Conservation (phyloP, 2,888 invertebrate species). For the Hofmannophila pseudospretella region DNA sequence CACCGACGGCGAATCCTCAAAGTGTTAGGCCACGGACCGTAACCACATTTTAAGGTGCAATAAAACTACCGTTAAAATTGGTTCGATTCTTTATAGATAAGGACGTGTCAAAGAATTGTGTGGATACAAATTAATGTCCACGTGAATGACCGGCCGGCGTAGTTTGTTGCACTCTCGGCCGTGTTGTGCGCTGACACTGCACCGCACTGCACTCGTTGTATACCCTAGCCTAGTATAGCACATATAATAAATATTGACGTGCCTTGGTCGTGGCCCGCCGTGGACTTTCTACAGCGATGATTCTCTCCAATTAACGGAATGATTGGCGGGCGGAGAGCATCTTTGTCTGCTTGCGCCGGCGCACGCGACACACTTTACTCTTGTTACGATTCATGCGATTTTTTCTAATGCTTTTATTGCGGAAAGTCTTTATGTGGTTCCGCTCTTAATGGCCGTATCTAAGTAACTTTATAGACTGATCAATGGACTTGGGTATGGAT, state of each 20-base stretch:
- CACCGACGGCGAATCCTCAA: too few species aligned
- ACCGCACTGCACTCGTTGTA: conserved; percentile 14
- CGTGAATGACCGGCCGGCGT: conserved; percentile 47
- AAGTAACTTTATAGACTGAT: background rate
- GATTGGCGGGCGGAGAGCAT: conserved; percentile 62
- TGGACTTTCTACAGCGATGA: conserved; percentile 69
- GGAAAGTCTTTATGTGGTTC: conserved; percentile 17
- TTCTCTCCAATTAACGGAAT: conserved; percentile 77
- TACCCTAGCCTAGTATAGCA: background rate
- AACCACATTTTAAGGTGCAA: too few species aligned
- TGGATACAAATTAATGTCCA: conserved; percentile 49
- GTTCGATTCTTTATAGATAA: too few species aligned
- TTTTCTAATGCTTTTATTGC: conserved; percentile 14
- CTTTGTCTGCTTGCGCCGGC: conserved; percentile 33
- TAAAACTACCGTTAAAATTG: too few species aligned
- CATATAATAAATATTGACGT: conserved; percentile 13
- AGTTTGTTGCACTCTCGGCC: conserved; percentile 61
- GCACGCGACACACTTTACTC: conserved; percentile 69
- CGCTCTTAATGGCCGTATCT: conserved; percentile 10
- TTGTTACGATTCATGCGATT: conserved; percentile 44
- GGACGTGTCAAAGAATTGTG: conserved; percentile 38
- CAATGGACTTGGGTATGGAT: too few species aligned
- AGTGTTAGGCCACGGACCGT: too few species aligned
- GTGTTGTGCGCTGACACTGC: conserved; percentile 60
- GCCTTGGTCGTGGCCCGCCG: conserved; percentile 13